These are phyloP conservation scores for Tetraodon nigroviridis DNA, from an alignment of 2,113 vertebrate genomes.

Conservation along the genomic window DNA sequence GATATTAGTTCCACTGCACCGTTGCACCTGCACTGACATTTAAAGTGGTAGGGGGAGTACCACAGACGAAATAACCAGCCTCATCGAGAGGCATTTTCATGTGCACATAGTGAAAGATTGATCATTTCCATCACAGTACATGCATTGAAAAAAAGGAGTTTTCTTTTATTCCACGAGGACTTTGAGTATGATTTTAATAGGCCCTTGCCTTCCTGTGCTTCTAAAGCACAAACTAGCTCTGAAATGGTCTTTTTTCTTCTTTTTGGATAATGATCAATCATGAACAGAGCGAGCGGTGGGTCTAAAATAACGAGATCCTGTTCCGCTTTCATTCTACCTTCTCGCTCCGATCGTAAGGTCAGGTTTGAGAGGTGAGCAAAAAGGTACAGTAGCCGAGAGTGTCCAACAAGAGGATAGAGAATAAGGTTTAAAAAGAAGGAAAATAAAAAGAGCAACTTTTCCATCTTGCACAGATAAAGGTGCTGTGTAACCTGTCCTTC, in stretches of 20 bases:
- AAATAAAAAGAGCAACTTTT: constrained; percentile 47
- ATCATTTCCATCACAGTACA: constrained; percentile 34
- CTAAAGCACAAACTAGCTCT: constrained; percentile 52
- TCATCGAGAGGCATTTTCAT: constrained; percentile 22
- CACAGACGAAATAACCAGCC: constrained; percentile 2
- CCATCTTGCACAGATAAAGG: constrained; percentile 55
- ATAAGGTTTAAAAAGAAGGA: constrained; percentile 30
- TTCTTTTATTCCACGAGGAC: constrained; percentile 31
- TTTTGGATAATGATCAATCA: constrained; percentile 64
- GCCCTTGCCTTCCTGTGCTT: constrained; percentile 34
- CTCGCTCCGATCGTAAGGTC: constrained; percentile 50
- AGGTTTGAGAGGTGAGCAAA: constrained; percentile 49
- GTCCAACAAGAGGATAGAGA: constrained; percentile 41
- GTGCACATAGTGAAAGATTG: constrained; percentile 23
- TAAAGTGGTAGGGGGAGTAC: constrained; percentile 4
- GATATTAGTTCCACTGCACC: neutral
- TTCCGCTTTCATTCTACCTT: constrained; percentile 63
- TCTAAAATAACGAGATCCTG: constrained; percentile 71
- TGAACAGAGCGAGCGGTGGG: constrained; percentile 45
- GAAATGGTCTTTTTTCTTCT: constrained; percentile 55
- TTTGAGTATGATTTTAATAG: constrained; percentile 35
- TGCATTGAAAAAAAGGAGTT: constrained; percentile 7
- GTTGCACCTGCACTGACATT: neutral
- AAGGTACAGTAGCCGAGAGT: constrained; percentile 56
- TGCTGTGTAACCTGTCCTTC: constrained; percentile 55